A percentile compares a stretch with the other conserved stretches of the same genome.
Evolutionary conservation across 2,113 vertebrate species (phyloP).

Genomic region (Scortum barcoo): DNA sequence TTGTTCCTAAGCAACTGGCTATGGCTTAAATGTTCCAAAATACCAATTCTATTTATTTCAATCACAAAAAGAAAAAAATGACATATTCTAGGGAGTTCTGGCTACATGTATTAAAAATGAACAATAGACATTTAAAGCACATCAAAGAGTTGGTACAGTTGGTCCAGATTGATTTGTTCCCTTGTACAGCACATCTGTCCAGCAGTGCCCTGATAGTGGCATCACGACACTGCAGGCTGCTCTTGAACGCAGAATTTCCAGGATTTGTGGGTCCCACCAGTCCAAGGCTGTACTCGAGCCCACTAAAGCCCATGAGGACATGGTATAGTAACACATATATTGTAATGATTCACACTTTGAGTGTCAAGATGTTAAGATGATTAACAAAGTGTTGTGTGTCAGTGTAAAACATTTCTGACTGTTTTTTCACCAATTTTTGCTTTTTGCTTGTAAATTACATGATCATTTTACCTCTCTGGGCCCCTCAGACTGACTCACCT

Average conservation of each 20-base stretch:
- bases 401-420: background rate
- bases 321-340: background rate
- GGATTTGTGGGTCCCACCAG: background rate
- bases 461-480: background rate
- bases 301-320: background rate
- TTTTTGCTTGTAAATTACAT: background rate
- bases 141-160: background rate
- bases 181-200: background rate
- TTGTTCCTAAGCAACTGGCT: background rate
- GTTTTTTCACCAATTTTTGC: background rate
- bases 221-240: background rate
- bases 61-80: no score
- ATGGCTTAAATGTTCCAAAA: background rate
- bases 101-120: background rate
- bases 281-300: background rate
- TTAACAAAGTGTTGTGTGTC: background rate
- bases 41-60: background rate
- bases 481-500: no score
- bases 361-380: background rate
- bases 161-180: background rate
- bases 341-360: background rate
- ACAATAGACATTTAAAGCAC: background rate
- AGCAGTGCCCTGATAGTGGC: background rate
- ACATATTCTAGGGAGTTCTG: background rate
- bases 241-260: background rate